Percentiles rank a stretch among this genome's conserved stretches.
These are phyloP conservation scores for Sebastes schlegelii DNA, from an alignment of 2,113 vertebrate genomes.

Conservation along the genomic window DNA sequence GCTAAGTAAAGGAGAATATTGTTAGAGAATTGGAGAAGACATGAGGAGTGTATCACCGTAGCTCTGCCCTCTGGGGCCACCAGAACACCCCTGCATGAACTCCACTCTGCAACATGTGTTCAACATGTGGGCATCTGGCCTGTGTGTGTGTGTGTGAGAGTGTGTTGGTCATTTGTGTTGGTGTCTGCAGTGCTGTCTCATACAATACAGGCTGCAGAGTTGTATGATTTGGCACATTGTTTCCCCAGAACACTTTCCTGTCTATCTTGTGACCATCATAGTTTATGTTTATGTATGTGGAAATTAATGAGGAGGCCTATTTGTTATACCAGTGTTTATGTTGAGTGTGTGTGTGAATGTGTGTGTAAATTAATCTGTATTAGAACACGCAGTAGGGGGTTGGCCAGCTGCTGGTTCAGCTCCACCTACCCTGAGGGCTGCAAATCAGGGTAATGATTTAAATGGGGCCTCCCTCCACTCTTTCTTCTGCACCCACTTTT, in stretches of 20 bases:
- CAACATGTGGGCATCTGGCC: conserved; percentile 72
- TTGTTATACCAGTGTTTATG: conserved; percentile 64
- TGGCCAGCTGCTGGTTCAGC: conserved; percentile 73
- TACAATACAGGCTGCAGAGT: conserved; percentile 30
- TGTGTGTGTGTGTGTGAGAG: conserved; percentile 19
- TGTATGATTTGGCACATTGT: conserved; percentile 62
- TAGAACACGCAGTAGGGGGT: conserved; percentile 72
- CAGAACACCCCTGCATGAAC: conserved; percentile 74
- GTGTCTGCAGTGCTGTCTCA: conserved; percentile 46
- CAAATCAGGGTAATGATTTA: conserved; percentile 84
- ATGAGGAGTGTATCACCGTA: conserved; percentile 48
- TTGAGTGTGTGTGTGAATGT: conserved; percentile 43
- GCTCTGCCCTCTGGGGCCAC: conserved; percentile 64
- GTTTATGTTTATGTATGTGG: conserved; percentile 68
- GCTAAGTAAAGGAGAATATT: conserved; percentile 28
- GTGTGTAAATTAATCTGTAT: conserved; percentile 72
- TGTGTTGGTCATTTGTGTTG: conserved; percentile 30
- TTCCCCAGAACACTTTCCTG: conserved; percentile 32
- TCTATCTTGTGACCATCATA: conserved; percentile 30
- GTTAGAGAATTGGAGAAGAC: conserved; percentile 43
- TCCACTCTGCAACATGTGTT: conserved; percentile 75
- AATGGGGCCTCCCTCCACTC: conserved; percentile 71
- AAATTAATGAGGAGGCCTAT: conserved; percentile 67
- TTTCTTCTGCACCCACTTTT: conserved; percentile 59
- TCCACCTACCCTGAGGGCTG: conserved; percentile 74